Conservation (phyloP, 1,140 invertebrate genomes). For the Hydropsyche tenuis region DNA sequence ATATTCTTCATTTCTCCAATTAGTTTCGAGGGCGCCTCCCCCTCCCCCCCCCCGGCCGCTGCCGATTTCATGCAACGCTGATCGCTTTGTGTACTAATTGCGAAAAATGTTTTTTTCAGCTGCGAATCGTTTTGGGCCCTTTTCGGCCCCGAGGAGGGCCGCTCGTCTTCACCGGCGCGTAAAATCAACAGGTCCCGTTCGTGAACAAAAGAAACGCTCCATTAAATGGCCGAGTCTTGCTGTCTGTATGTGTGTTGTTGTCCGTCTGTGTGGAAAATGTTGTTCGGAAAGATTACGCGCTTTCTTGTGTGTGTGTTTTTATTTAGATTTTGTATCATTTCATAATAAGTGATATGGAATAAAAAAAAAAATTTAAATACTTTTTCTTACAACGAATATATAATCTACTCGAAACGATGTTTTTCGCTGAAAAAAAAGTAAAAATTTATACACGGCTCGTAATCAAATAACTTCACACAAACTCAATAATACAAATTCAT, state of each 20-base stretch:
- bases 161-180: constrained; percentile 1
- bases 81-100: constrained; percentile 24
- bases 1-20: constrained; percentile 28
- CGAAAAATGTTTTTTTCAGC: constrained; percentile 16
- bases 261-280: too few species aligned
- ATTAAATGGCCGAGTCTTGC: constrained; percentile 16
- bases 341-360: too few species aligned
- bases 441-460: too few species aligned
- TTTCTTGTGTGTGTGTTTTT: too few species aligned
- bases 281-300: too few species aligned
- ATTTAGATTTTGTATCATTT: too few species aligned
- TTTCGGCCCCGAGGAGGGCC: neutral
- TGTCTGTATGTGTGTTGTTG: constrained; percentile 2
- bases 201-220: constrained; percentile 25
- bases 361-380: too few species aligned
- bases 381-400: too few species aligned
- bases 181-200: constrained; percentile 24
- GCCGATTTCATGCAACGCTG: constrained; percentile 16
- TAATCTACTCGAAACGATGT: too few species aligned
- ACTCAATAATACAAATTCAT: too few species aligned
- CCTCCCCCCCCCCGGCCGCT: neutral
- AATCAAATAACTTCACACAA: too few species aligned
- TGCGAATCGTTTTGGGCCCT: neutral
- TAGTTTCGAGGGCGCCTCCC: neutral
- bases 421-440: too few species aligned